phyloP scores from a whole-genome alignment of 2,888 invertebrate species.

The Strigamia crassipes region DNA sequence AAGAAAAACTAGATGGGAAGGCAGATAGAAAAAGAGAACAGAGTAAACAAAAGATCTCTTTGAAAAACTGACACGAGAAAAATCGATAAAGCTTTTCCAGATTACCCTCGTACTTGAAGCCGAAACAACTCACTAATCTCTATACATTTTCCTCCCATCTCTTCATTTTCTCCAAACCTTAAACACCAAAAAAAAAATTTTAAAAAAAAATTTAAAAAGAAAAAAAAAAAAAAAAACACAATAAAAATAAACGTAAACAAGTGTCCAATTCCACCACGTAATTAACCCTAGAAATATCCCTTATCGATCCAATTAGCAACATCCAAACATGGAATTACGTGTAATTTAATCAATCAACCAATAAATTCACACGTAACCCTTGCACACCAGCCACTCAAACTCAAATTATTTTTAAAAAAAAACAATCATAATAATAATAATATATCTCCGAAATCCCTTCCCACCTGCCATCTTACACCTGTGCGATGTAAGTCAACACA shows the following conservation, averaged over 20 bases:
- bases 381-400: not conserved
- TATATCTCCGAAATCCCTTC: not conserved
- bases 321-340: conserved; percentile 19
- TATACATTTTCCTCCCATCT: not conserved
- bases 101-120: not conserved
- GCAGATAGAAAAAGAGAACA: not conserved
- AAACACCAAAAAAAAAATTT: not conserved
- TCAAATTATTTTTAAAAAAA: not conserved
- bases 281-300: conserved; percentile 8
- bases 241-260: not conserved
- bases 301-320: not conserved
- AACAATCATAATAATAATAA: not conserved
- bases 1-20: not conserved
- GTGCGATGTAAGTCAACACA: not conserved
- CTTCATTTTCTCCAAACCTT: not conserved
- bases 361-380: not conserved
- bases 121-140: conserved; percentile 11
- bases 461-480: not conserved
- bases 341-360: conserved; percentile 10
- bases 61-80: conserved; percentile 16
- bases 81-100: conserved; percentile 24
- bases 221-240: too few relatives aligned
- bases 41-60: conserved; percentile 17
- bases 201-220: not conserved
- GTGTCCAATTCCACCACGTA: not conserved